A percentile compares a stretch with the other conserved stretches of the same genome.
Evolutionary conservation across 2,797 vertebrate species (phyloP).

Genomic region (Sebastes hopkinsi): DNA sequence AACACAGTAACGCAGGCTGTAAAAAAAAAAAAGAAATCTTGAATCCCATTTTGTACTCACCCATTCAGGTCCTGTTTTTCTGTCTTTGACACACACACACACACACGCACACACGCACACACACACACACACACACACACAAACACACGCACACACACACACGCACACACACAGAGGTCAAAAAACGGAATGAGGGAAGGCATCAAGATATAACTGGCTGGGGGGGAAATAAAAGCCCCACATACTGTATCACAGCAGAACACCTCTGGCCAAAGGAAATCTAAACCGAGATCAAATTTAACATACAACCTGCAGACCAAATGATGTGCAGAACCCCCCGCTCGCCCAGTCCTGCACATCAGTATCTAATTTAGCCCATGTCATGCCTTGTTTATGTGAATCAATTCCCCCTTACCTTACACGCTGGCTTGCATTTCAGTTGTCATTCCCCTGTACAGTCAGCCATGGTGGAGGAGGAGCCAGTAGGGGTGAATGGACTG

Average conservation of each 20-base stretch:
- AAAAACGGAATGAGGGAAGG: not conserved
- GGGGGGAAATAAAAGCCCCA: constrained; percentile 13
- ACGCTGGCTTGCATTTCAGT: not conserved
- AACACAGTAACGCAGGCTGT: no score
- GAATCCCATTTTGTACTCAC: not conserved
- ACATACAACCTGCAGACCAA: constrained; percentile 7
- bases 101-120: not conserved
- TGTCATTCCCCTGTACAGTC: not conserved
- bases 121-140: not conserved
- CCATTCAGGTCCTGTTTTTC: no score
- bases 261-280: constrained; percentile 17
- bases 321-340: not conserved
- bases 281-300: constrained; percentile 23
- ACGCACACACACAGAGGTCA: not conserved
- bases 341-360: not conserved
- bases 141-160: not conserved
- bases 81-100: not conserved
- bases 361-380: constrained; percentile 1
- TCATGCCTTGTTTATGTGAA: constrained; percentile 15
- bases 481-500: not conserved
- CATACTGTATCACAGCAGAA: constrained; percentile 11
- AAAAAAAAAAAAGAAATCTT: not conserved
- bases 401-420: not conserved
- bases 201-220: not conserved
- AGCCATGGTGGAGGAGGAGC: constrained; percentile 16